phyloP scores from a whole-genome alignment of 2,113 vertebrate genomes.

The Callospermophilus lateralis region DNA sequence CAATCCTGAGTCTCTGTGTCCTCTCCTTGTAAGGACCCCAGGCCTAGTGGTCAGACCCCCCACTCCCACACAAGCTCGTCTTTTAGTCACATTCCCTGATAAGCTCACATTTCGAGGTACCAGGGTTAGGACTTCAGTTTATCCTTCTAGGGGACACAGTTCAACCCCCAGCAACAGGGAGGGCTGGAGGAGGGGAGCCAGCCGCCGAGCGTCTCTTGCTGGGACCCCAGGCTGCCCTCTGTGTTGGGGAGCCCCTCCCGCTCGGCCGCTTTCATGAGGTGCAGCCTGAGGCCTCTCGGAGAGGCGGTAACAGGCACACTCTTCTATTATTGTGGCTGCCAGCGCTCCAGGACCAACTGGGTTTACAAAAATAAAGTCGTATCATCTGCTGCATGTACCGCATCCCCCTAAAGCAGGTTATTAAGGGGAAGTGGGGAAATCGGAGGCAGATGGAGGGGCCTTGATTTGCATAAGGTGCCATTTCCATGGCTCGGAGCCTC shows the following conservation, averaged over 20 bases:
- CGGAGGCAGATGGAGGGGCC: constrained; percentile 72
- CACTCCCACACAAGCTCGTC: neutral
- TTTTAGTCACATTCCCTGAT: neutral
- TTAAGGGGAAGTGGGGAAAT: constrained; percentile 65
- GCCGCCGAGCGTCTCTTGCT: fast-evolving
- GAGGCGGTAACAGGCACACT: neutral
- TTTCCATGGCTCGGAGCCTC: constrained; percentile 74
- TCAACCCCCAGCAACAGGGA: neutral
- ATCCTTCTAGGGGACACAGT: neutral
- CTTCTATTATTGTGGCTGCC: constrained; percentile 66
- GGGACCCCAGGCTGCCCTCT: neutral
- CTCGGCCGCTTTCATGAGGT: neutral
- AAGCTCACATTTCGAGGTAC: neutral
- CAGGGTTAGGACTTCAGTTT: neutral
- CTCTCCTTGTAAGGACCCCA: neutral
- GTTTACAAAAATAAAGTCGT: constrained; percentile 74
- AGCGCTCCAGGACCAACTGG: constrained; percentile 71
- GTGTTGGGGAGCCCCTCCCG: neutral
- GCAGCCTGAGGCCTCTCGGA: neutral
- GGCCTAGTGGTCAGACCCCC: fast-evolving
- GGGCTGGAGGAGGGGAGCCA: neutral
- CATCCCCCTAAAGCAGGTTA: constrained; percentile 68
- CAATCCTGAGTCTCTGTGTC: neutral
- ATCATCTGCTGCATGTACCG: constrained; percentile 54
- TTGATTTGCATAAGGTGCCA: constrained; percentile 74